Percentiles rank a stretch among this genome's conserved stretches.
phyloP scores from a whole-genome alignment of 2,113 vertebrate genomes.

The Ornithorhynchus anatinus region DNA sequence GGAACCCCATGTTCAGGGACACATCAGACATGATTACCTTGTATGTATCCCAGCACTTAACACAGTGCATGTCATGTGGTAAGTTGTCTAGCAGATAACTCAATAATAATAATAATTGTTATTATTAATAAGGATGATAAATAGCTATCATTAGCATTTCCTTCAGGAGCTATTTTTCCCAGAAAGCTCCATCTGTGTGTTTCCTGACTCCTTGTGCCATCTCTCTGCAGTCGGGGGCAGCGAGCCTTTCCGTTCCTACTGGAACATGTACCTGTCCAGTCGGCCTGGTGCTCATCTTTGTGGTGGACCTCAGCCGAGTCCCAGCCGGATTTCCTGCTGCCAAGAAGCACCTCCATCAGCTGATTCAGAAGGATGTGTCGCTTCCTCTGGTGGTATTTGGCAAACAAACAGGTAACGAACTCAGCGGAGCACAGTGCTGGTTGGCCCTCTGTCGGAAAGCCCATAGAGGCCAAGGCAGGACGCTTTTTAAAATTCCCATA shows the following conservation, averaged over 20 bases:
- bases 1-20: no score
- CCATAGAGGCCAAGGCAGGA: no score
- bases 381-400: conserved; percentile 90
- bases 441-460: no score
- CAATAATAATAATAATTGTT: no score
- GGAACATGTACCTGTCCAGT: conserved; percentile 82
- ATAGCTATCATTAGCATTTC: no score
- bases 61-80: no score
- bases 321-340: conserved; percentile 84
- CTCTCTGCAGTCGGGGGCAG: conserved; percentile 82
- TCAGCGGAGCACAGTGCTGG: no score
- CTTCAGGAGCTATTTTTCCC: not conserved
- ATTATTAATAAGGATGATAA: fast-evolving
- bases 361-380: conserved; percentile 72
- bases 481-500: no score
- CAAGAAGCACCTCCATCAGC: conserved; percentile 81
- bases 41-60: no score
- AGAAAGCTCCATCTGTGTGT: not conserved
- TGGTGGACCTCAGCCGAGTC: conserved; percentile 84
- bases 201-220: not conserved
- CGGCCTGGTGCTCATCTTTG: conserved; percentile 85
- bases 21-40: no score
- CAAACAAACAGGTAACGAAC: conserved; percentile 93
- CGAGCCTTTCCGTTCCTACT: conserved; percentile 81
- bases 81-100: no score